Evolutionary conservation across 2,113 vertebrate species (phyloP), one percentile per base, ranked within the genome.

Genomic region (Epinephelus lanceolatus): DNA sequence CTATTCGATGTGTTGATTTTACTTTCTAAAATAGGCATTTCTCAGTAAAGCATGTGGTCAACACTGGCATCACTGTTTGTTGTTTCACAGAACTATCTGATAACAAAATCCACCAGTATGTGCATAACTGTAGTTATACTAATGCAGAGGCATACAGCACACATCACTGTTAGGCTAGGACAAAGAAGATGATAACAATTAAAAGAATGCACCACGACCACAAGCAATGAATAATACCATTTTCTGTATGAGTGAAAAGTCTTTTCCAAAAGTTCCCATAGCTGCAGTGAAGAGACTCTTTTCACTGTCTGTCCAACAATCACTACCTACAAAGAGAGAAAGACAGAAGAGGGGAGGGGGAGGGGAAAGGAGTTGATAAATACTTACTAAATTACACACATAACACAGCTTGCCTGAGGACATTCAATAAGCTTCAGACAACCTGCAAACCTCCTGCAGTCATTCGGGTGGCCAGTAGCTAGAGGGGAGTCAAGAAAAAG

Each of bases 211-310:
- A 27, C 19, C 18, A 33, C 25, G 69, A 66, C 62, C 17, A 23
- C 37, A 57, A 47, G 7, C 6, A 1, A 19, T 68, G 12, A 25
- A 30, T 27, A 7, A 49, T 94, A 96, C 96, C 95, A 70, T 94
- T 76, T 93, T 94, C n/a, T 94, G 90, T 69, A 96, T 91, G 70
- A 90, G 88, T 23, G 87, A 78, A 71, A 96, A 96, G 78, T 96
- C 94, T 89, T 96, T 96, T 53, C 94, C 94, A 63, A 91, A 71
- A 21, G 88, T 86, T 47, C 59, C 45, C 1, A 95, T 94, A 27
- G 94, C 90, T 66, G 86, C 87, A 72, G 51, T 62, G 86, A 96
- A 96, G 59, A 94, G 57, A 25, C 67, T 92, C 70, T 91, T 95
- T 81, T 96, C 96, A 37, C 30, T 70, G 13, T 91, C 84, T 18